Percentiles rank a stretch among this genome's conserved stretches.
These are phyloP conservation scores for Lateolabrax maculatus DNA, from an alignment of 2,797 vertebrate species.

Conservation along the genomic window DNA sequence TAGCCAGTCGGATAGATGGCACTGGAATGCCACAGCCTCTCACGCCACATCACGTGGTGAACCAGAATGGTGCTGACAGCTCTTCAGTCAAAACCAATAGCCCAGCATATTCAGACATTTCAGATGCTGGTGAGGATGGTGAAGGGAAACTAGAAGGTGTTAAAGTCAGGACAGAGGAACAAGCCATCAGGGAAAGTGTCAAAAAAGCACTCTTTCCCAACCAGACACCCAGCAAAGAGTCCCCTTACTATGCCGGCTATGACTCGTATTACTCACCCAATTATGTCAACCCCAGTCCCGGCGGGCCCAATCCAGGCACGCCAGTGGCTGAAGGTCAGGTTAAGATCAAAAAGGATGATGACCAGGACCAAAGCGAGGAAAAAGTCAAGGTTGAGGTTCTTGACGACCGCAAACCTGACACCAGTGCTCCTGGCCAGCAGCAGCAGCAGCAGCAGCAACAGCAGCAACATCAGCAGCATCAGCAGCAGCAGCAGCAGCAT, in stretches of 20 bases:
- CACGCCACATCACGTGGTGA: slow-evolving; percentile 92
- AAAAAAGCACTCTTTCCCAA: slow-evolving; percentile 96
- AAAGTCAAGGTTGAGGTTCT: slow-evolving; percentile 92
- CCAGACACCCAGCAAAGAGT: slow-evolving; percentile 93
- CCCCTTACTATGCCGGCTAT: slow-evolving; percentile 93
- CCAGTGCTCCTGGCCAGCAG: slow-evolving; percentile 85
- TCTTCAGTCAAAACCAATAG: slow-evolving; percentile 98
- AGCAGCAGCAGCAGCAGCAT: slow-evolving; percentile 88
- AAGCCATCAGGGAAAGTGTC: slow-evolving; percentile 92
- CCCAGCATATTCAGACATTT: slow-evolving; percentile 98
- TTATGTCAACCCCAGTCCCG: slow-evolving; percentile 94
- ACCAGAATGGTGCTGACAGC: slow-evolving; percentile 97
- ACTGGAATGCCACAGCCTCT: slow-evolving; percentile 91
- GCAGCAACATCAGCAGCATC: slow-evolving; percentile 88
- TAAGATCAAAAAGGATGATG: slow-evolving; percentile 96
- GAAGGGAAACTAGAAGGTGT: slow-evolving; percentile 92
- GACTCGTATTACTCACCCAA: slow-evolving; percentile 96
- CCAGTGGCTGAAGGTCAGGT: slow-evolving; percentile 87
- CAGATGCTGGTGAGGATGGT: slow-evolving; percentile 96
- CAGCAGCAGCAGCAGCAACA: slow-evolving; percentile 85
- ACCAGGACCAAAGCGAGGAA: slow-evolving; percentile 90
- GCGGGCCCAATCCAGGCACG: slow-evolving; percentile 86
- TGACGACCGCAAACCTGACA: slow-evolving; percentile 94
- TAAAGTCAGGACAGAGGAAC: slow-evolving; percentile 94
- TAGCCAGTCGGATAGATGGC: slow-evolving; percentile 93